Conservation (phyloP, 2,888 invertebrate species). For the Sphaerolaimus hirsutus region DNA sequence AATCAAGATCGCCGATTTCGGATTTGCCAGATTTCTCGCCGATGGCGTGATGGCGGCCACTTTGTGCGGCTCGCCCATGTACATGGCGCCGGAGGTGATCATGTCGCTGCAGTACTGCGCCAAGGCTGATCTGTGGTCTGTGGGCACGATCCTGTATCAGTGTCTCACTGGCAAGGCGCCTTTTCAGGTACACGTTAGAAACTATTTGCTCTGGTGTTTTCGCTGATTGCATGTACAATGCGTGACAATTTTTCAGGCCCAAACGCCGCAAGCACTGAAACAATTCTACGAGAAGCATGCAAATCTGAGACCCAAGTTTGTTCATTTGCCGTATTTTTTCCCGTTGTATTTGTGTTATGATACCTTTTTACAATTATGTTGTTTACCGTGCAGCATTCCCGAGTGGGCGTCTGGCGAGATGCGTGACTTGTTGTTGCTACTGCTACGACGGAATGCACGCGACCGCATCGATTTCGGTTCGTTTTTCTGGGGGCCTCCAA, state of each 20-base stretch:
- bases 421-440: slow-evolving; percentile 49
- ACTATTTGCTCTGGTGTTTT: not conserved
- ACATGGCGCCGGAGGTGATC: slow-evolving; percentile 98
- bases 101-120: slow-evolving; percentile 96
- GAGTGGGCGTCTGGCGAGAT: slow-evolving; percentile 68
- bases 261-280: slow-evolving; percentile 85
- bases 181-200: slow-evolving; percentile 35
- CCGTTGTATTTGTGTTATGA: not conserved
- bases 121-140: slow-evolving; percentile 94
- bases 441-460: slow-evolving; percentile 62
- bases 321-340: slow-evolving; percentile 1
- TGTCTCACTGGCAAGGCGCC: slow-evolving; percentile 95
- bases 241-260: slow-evolving; percentile 44
- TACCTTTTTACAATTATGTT: slow-evolving; percentile 6
- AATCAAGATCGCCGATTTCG: slow-evolving; percentile 88
- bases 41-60: slow-evolving; percentile 99
- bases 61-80: slow-evolving; percentile 97
- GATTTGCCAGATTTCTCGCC: slow-evolving; percentile 87
- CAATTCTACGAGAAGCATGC: slow-evolving; percentile 78
- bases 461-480: slow-evolving; percentile 74
- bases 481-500: too few species aligned
- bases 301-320: slow-evolving; percentile 27
- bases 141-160: slow-evolving; percentile 93
- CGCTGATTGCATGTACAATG: not conserved
- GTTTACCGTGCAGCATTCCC: slow-evolving; percentile 49